These are phyloP conservation scores for Ethmia dodecea DNA, from an alignment of 2,888 invertebrate genomes.

Conservation along the genomic window DNA sequence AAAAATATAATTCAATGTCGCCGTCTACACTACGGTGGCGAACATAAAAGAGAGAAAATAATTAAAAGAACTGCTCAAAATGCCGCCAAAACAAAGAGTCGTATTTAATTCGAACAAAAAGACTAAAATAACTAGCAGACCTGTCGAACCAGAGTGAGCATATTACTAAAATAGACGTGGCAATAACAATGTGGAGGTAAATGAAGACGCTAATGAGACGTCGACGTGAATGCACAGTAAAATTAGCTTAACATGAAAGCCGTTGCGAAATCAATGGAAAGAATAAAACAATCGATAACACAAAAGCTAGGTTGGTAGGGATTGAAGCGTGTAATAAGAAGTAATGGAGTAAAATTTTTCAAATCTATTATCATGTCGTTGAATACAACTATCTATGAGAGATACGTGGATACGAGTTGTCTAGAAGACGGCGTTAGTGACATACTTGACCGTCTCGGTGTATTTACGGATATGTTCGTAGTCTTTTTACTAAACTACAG, in stretches of 20 bases:
- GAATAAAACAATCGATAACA: conserved; percentile 2
- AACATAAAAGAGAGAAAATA: conserved; percentile 6
- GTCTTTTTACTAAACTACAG: conserved; percentile 35
- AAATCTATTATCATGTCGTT: too few relatives aligned
- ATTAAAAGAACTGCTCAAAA: conserved; percentile 1
- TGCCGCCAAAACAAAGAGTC: conserved; percentile 24
- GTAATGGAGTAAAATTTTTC: too few relatives aligned
- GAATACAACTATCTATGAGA: conserved; percentile 1
- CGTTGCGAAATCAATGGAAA: conserved; percentile 31
- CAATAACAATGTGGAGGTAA: conserved; percentile 51
- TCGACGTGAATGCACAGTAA: conserved; percentile 39
- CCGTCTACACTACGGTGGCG: conserved; percentile 5
- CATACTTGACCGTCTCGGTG: conserved; percentile 52
- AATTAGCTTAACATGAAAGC: conserved; percentile 40
- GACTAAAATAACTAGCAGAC: not conserved
- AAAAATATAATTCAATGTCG: conserved; percentile 6
- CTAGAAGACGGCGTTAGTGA: conserved; percentile 37
- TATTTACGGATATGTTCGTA: conserved; percentile 42
- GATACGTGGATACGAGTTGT: conserved; percentile 14
- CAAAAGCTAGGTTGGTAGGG: not conserved
- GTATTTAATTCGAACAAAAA: conserved; percentile 23
- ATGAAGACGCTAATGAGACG: conserved; percentile 61
- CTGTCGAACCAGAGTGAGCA: conserved; percentile 5
- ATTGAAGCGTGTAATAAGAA: not conserved
- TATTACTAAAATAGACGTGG: conserved; percentile 48